A percentile compares a stretch with the other conserved stretches of the same genome.
These are phyloP conservation scores for Perca fluviatilis DNA, from an alignment of 2,113 vertebrate species.

Conservation along the genomic window DNA sequence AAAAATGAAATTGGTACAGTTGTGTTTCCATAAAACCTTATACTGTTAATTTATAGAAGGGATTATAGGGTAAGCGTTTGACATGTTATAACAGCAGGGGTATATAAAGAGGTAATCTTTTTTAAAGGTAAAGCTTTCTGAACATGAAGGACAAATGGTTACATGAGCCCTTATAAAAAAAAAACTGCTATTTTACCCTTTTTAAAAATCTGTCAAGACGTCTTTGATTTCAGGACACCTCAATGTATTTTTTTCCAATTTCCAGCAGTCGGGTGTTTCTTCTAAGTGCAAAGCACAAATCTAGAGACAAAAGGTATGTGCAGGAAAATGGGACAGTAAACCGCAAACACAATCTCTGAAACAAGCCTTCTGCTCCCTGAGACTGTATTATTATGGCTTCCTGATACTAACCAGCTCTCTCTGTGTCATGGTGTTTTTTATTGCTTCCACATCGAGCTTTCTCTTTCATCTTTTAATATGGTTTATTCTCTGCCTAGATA, in stretches of 20 bases:
- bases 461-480: conserved; percentile 68
- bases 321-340: conserved; percentile 32
- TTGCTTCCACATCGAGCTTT: conserved; percentile 43
- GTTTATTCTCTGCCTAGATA: conserved; percentile 44
- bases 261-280: neutral
- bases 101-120: neutral
- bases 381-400: conserved; percentile 50
- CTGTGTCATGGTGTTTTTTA: conserved; percentile 46
- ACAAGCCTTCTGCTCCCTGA: conserved; percentile 31
- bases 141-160: conserved; percentile 9
- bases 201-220: neutral
- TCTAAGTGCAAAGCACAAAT: neutral
- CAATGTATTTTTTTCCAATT: neutral
- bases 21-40: conserved; percentile 34
- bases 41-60: conserved; percentile 16
- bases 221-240: neutral
- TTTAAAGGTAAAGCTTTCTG: neutral
- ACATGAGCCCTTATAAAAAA: neutral
- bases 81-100: neutral
- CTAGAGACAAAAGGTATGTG: neutral
- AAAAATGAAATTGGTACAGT: conserved; percentile 47
- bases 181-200: neutral
- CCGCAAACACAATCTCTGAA: conserved; percentile 11
- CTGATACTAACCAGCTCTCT: conserved; percentile 64
- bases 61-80: conserved; percentile 18